Conservation (phyloP, 2,797 vertebrate genomes). For the Harpagifer antarcticus region DNA sequence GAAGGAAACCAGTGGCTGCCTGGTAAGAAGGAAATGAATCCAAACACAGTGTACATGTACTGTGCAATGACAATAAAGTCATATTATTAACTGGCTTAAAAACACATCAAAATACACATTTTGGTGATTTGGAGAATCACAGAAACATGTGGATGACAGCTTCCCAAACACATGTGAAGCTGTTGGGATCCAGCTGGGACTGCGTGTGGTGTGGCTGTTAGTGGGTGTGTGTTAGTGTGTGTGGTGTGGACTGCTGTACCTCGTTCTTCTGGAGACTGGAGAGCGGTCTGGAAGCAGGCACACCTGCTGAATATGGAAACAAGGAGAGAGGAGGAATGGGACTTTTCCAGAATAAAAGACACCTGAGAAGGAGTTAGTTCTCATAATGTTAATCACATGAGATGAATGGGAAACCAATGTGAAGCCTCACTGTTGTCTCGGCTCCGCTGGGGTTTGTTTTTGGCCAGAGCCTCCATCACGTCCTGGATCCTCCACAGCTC, state of each 20-base stretch:
- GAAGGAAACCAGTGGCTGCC: not conserved
- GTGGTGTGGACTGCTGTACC: constrained; percentile 43
- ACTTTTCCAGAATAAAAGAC: not conserved
- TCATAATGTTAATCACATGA: not conserved
- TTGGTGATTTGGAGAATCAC: too few species aligned
- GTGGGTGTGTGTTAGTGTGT: not conserved
- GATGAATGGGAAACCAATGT: not conserved
- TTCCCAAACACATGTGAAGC: too few species aligned
- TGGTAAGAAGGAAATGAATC: not conserved
- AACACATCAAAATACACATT: too few species aligned
- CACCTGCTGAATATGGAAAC: constrained; percentile 36
- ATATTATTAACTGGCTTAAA: too few species aligned
- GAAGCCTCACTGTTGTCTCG: constrained; percentile 80
- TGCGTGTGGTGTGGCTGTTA: not conserved
- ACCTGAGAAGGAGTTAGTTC: not conserved
- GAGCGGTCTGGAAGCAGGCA: constrained; percentile 70
- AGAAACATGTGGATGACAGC: too few species aligned
- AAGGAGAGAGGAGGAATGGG: not conserved
- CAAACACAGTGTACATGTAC: too few species aligned
- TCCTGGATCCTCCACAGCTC: constrained; percentile 98
- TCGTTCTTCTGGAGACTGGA: constrained; percentile 75
- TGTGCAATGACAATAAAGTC: too few species aligned
- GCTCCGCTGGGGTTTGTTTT: constrained; percentile 91
- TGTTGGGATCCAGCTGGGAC: too few species aligned
- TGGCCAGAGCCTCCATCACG: constrained; percentile 95